Base-by-base conservation (phyloP, 2,888 invertebrate genomes). In the Punctoribates punctum region DNA sequence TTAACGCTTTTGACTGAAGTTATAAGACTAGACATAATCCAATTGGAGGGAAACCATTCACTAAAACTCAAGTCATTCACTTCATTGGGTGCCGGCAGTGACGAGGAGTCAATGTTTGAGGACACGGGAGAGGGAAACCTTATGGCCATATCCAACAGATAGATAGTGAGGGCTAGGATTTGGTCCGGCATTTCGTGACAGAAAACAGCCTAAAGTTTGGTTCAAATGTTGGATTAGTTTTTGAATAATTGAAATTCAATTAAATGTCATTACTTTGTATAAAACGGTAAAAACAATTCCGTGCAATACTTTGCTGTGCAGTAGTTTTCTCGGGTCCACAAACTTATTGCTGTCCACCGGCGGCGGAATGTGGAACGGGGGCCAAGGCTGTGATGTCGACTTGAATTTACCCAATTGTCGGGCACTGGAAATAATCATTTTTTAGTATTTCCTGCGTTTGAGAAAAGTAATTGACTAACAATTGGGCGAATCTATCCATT, bases 401-500 rank as follows among this genome's bases (percentile, higher is more conserved):
- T 78, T 77, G 62, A 88, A 86, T 82, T 88, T 88, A 1, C 88
- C 88, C 72, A 87, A 86, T 79, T 88, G 87, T 77, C 88, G 87
- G 0, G 89, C 88, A 82, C 74, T 74, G 51, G 4, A 74, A 20
- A 74, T 4, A 73, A 20, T 6, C 15, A 88, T 88, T 82, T 34
- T 82, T 34, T 34, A 34, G 34, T 34, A 34, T 5, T 34, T 34
- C 3, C 3, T 5, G 34, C 3, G 34, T 34, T 34, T 34, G 23
- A 73, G 65, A 57, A 57, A 70, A 23, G 5, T 72, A 48, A 88
- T 91, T 88, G 83, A 94, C 93, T 6, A 54, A 74, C 74, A 90
- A 93, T 80, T 92, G 89, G 0, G 92, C 90, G 83, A 92, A 97
- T 81, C 96, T 87, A 85, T 98, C 96, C 89, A 96, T 90, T 17